These are phyloP conservation scores for Mareca penelope DNA, from an alignment of 2,797 vertebrate species.

Conservation along the genomic window DNA sequence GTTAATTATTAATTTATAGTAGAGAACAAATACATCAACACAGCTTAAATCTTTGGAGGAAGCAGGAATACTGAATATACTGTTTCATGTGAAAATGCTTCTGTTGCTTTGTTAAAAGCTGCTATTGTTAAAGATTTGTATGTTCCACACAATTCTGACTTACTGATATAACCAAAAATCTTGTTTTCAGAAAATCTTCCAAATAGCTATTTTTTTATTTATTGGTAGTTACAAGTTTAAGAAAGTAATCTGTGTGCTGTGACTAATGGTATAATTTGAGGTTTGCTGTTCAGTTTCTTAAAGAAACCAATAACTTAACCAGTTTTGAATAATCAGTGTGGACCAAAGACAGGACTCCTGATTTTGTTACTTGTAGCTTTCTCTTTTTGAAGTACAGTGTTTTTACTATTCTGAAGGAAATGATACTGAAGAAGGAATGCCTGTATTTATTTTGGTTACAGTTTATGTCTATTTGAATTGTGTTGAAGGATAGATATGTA, in stretches of 20 bases:
- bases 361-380: conserved; percentile 42
- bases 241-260: neutral
- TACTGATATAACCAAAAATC: neutral
- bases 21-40: neutral
- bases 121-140: neutral
- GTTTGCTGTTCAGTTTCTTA: neutral
- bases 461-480: conserved; percentile 40
- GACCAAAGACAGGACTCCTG: conserved; percentile 64
- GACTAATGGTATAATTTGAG: neutral
- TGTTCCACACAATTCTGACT: neutral
- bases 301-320: neutral
- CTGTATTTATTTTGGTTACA: conserved; percentile 22
- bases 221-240: neutral
- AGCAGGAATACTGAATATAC: neutral
- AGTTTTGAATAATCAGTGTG: neutral
- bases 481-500: neutral
- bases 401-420: neutral
- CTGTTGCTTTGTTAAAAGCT: neutral
- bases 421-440: neutral
- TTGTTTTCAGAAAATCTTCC: neutral
- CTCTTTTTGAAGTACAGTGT: neutral
- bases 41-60: neutral
- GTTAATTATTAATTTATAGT: neutral
- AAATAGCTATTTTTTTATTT: neutral
- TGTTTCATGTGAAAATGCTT: neutral